A percentile compares a stretch with the other conserved stretches of the same genome.
Conservation (phyloP, 2,113 vertebrate genomes). For the Odontophorus gujanensis region DNA sequence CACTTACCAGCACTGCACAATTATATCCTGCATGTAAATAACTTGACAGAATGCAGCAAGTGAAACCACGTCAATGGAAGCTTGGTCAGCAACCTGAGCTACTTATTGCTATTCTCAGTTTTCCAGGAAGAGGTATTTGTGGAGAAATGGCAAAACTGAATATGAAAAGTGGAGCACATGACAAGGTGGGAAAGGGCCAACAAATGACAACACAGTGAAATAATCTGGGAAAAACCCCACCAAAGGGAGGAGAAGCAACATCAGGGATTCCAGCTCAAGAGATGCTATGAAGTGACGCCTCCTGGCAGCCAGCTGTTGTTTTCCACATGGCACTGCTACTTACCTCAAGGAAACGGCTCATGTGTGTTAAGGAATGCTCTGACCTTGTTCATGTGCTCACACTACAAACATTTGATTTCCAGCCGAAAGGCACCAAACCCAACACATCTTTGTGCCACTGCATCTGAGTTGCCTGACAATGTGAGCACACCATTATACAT, state of each 20-base stretch:
- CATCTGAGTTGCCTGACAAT: background rate
- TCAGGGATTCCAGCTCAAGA: accelerated
- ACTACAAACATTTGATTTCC: background rate
- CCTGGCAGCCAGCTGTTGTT: accelerated
- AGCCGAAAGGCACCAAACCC: background rate
- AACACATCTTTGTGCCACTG: accelerated
- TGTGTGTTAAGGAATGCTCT: background rate
- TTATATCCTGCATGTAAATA: background rate
- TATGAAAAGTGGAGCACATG: background rate
- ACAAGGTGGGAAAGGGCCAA: background rate
- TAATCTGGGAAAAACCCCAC: background rate
- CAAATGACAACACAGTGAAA: accelerated
- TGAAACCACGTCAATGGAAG: background rate
- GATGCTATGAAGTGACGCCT: accelerated
- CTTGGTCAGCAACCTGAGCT: background rate
- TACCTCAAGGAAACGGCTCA: background rate
- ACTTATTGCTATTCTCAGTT: background rate
- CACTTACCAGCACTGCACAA: background rate
- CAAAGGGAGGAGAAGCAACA: background rate
- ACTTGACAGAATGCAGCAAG: background rate
- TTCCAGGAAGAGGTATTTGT: background rate
- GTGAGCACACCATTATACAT: accelerated
- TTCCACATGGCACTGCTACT: background rate
- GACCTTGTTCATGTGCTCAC: background rate
- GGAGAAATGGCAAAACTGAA: accelerated